Conservation (phyloP, 2,113 vertebrate species). For the Nerophis lumbriciformis region DNA sequence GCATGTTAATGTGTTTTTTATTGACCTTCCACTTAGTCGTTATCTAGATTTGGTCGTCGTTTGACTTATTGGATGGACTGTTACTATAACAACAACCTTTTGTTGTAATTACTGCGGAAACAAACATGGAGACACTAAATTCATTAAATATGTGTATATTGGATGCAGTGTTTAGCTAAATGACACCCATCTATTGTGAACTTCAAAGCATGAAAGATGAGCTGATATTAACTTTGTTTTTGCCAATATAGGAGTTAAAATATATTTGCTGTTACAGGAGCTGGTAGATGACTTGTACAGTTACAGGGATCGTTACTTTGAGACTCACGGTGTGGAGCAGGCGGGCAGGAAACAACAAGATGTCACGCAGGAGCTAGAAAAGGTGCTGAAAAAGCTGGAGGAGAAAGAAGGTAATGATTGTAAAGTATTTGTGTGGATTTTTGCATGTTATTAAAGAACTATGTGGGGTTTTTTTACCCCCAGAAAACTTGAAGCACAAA, state of each 20-base stretch:
- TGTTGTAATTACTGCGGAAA: too few species aligned
- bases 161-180: too few species aligned
- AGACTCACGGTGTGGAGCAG: constrained; percentile 77
- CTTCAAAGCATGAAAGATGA: too few species aligned
- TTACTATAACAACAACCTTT: too few species aligned
- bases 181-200: too few species aligned
- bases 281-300: constrained; percentile 79
- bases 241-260: not conserved
- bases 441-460: not conserved
- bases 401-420: constrained; percentile 69
- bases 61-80: too few species aligned
- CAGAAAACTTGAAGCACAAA: constrained; percentile 71
- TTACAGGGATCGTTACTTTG: constrained; percentile 85
- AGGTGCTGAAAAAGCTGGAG: constrained; percentile 71
- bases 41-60: too few species aligned
- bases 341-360: constrained; percentile 77
- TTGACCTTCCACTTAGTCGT: too few species aligned
- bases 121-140: too few species aligned
- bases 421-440: not conserved
- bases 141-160: too few species aligned
- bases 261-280: constrained; percentile 59
- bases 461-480: not conserved
- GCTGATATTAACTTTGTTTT: too few species aligned
- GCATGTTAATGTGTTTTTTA: too few species aligned
- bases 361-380: constrained; percentile 72